Percentiles rank a stretch among this genome's conserved stretches.
These are phyloP conservation scores for Blomia tropicalis DNA, from an alignment of 2,888 invertebrate species.

Conservation along the genomic window DNA sequence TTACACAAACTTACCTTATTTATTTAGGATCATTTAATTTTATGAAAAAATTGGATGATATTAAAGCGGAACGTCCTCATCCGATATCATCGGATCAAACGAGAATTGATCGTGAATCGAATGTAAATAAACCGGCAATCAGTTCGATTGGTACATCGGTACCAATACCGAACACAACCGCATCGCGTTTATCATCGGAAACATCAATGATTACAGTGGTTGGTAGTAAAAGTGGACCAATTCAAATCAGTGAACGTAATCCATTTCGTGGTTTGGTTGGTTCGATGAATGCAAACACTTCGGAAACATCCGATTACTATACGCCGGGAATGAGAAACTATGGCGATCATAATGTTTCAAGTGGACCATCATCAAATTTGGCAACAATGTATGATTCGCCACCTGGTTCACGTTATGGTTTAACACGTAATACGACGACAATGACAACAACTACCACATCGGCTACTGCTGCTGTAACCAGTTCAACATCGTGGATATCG, in stretches of 20 bases:
- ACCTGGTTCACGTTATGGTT: background rate
- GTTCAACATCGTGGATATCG: background rate
- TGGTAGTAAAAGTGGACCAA: background rate
- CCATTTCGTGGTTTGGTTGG: constrained; percentile 8
- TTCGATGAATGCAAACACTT: background rate
- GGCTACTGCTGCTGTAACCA: background rate
- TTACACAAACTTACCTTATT: too few relatives aligned
- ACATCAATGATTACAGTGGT: background rate
- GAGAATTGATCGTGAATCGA: too few relatives aligned
- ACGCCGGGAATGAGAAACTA: background rate
- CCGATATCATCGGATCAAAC: background rate
- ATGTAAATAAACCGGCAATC: background rate
- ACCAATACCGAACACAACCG: too few relatives aligned
- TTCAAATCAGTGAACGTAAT: background rate
- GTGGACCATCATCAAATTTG: background rate
- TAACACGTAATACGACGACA: background rate
- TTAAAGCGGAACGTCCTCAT: background rate
- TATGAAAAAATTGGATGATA: background rate
- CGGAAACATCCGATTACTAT: background rate
- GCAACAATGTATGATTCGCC: background rate
- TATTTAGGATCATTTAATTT: background rate
- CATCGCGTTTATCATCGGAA: background rate
- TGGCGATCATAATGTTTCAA: background rate
- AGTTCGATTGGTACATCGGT: background rate
- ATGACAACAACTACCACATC: background rate